Percentiles rank a stretch among this genome's conserved stretches.
These are phyloP conservation scores for Brachylomia viminalis DNA, from an alignment of 2,888 invertebrate genomes.

Conservation along the genomic window DNA sequence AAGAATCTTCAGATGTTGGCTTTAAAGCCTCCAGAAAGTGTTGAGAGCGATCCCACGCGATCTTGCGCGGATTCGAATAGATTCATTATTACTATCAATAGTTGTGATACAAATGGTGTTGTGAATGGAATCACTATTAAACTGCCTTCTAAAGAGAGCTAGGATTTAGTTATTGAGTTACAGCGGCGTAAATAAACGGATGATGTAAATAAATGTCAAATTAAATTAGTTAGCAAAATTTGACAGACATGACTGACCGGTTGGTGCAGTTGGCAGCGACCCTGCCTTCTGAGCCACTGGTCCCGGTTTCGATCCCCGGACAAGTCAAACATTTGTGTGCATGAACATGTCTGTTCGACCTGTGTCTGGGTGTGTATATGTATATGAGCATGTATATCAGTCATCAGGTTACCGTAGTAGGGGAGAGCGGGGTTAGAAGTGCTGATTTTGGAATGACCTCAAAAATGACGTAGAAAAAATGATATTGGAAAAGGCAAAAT, in stretches of 20 bases:
- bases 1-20: conserved; percentile 37
- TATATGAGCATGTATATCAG: no score
- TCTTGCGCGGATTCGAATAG: conserved; percentile 59
- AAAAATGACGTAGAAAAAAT: no score
- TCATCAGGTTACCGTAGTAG: no score
- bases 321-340: no score
- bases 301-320: no score
- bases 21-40: conserved; percentile 30
- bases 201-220: neutral
- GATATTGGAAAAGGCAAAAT: no score
- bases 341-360: no score
- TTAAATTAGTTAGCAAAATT: neutral
- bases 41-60: neutral
- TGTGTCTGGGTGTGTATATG: no score
- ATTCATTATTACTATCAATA: conserved; percentile 81
- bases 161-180: conserved; percentile 18
- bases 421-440: no score
- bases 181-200: neutral
- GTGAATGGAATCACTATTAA: conserved; percentile 83
- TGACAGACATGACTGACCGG: neutral
- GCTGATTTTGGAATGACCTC: no score
- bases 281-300: no score
- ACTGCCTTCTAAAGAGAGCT: conserved; percentile 74
- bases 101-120: conserved; percentile 76
- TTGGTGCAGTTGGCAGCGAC: no score